Evolutionary conservation across 1,140 invertebrate species (phyloP).

Genomic region (Macrobrachium nipponense): DNA sequence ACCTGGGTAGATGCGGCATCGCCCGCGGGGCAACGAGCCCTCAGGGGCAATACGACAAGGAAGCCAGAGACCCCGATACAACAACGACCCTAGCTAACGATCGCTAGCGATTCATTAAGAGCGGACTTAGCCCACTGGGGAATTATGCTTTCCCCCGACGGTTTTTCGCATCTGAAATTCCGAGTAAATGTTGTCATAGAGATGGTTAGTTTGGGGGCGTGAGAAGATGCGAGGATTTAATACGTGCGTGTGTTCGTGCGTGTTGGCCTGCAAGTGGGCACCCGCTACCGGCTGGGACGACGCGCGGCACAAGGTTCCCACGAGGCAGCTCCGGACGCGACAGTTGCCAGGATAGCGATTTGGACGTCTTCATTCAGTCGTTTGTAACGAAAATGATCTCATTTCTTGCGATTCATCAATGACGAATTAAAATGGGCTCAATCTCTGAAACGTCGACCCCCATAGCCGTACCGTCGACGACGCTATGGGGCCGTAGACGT

Average conservation of each 20-base stretch:
- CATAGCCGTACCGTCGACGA: not conserved
- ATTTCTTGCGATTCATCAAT: not conserved
- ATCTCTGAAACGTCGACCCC: no score
- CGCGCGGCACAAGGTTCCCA: slow-evolving; percentile 57
- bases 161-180: not conserved
- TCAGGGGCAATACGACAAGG: slow-evolving; percentile 13
- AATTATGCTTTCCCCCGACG: not conserved
- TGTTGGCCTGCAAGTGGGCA: slow-evolving; percentile 59
- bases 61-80: slow-evolving; percentile 39
- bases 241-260: not conserved
- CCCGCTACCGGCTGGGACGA: slow-evolving; percentile 60
- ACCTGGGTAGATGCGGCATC: slow-evolving; percentile 43
- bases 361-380: not conserved
- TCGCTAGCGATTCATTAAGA: no score
- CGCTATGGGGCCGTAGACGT: not conserved
- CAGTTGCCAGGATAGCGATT: not conserved
- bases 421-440: not conserved
- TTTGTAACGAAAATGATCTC: not conserved
- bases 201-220: slow-evolving; percentile 22
- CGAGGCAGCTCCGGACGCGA: slow-evolving; percentile 55
- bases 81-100: not conserved
- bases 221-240: slow-evolving; percentile 36
- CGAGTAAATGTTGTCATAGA: not conserved
- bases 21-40: slow-evolving; percentile 31
- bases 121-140: no score